Evolutionary conservation across 2,888 invertebrate species (phyloP).

Genomic region (Bugulina stolonifera): DNA sequence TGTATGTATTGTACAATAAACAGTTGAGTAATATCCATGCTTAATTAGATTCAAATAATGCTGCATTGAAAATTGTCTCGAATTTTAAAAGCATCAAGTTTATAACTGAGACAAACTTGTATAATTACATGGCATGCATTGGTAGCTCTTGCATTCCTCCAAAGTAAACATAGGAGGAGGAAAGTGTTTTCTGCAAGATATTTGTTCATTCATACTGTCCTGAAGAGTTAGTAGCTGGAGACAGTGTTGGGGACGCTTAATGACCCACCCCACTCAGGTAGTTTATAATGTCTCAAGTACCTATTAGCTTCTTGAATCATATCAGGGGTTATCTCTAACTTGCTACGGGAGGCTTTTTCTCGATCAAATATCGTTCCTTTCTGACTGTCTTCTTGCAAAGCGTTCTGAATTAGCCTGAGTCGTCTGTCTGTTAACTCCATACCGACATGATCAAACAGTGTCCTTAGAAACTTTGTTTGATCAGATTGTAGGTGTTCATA

Average conservation of each 20-base stretch:
- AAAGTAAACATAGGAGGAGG: too few species aligned
- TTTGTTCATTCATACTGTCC: too few species aligned
- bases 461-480: not conserved
- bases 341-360: not conserved
- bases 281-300: not conserved
- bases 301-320: conserved; percentile 2
- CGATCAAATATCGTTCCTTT: not conserved
- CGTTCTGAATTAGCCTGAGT: not conserved
- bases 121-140: too few species aligned
- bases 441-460: not conserved
- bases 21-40: too few species aligned
- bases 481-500: not conserved
- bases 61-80: too few species aligned
- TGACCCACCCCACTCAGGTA: not conserved
- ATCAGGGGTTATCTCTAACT: not conserved
- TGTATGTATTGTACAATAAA: too few species aligned
- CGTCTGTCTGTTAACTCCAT: not conserved
- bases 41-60: too few species aligned
- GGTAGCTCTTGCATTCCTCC: too few species aligned
- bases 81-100: too few species aligned
- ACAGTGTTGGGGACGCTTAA: not conserved
- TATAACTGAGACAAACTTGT: too few species aligned
- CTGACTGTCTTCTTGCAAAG: not conserved
- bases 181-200: too few species aligned
- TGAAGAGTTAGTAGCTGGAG: too few species aligned